These are phyloP conservation scores for Dynastes maya DNA, from an alignment of 2,888 invertebrate species.

Conservation along the genomic window DNA sequence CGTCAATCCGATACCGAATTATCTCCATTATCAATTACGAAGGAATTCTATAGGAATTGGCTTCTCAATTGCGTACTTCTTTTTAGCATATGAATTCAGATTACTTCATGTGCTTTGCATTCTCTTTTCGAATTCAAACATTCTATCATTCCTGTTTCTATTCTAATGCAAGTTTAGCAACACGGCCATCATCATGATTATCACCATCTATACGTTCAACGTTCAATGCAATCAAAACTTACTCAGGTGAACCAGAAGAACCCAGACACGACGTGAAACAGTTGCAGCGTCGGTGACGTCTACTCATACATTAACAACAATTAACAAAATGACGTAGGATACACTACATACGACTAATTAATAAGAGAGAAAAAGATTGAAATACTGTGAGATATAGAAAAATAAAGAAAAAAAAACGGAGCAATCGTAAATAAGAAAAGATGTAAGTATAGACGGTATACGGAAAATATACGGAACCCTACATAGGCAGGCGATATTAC, in stretches of 20 bases:
- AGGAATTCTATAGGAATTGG: no score
- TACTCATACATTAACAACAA: slow-evolving; percentile 64
- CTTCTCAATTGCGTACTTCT: no score
- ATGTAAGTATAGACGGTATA: no score
- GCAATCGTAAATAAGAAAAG: no score
- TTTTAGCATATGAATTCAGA: no score
- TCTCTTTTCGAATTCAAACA: background rate
- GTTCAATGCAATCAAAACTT: slow-evolving; percentile 61
- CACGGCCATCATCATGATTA: slow-evolving; percentile 27
- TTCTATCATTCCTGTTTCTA: background rate
- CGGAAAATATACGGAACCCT: no score
- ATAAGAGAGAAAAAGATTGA: slow-evolving; percentile 27
- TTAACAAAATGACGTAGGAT: slow-evolving; percentile 54
- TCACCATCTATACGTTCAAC: slow-evolving; percentile 37
- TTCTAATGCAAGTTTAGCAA: slow-evolving; percentile 28
- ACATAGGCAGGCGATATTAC: no score
- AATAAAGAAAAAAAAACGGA: background rate
- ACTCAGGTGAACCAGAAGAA: slow-evolving; percentile 69
- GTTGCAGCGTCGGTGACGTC: slow-evolving; percentile 70
- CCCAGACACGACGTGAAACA: slow-evolving; percentile 71
- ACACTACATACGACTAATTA: slow-evolving; percentile 19
- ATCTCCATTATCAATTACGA: no score
- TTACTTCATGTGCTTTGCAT: no score
- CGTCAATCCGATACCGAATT: no score
- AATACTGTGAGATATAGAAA: background rate